Base-by-base conservation (phyloP, 2,797 vertebrate species). In the Pipistrellus kuhlii region DNA sequence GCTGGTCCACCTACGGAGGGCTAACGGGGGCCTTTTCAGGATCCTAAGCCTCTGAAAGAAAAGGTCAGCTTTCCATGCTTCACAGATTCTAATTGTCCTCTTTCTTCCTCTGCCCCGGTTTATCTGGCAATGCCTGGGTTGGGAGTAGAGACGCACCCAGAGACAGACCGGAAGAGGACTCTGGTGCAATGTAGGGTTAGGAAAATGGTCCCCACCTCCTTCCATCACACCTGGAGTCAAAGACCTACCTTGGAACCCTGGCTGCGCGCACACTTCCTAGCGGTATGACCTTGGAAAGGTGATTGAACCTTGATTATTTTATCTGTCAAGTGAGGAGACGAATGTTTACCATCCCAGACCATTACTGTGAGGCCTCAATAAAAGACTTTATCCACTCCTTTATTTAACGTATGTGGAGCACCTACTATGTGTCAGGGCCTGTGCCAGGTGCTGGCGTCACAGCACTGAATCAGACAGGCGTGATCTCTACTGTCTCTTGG, bases 51-150 rank as follows among this genome's bases (percentile, higher is more conserved):
- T 87, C n/a, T 62, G 4, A 93, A 77, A 80, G 75, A 71, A 90
- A 84, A 93, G 82, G 83, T 92, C 78, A 91, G 35, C 73, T 89
- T 85, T 76, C 81, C 64, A 57, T 85, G 91, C 72, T 84, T 94
- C 48, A 53, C 13, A 23, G n/a, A 78, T 94, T 91, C 44, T 53
- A 55, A 51, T 21, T 82, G 27, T 66, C 68, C 57, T 32, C 68
- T 11, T 59, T 8, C n/a, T 68, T 93, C 91, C 30, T 23, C 59
- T 62, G 18, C 46, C 38, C 32, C 82, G 3, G 64, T 73, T 76
- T 95, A 93, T 86, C 80, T 85, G 44, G 78, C 53, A 41, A 68
- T 92, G 85, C 78, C 82, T 93, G 85, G 44, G 15, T 48, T 88
- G 27, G 85, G 71, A 82, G 66, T 68, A 25, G 77, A 94, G 57